These are phyloP conservation scores for Tringa solitaria DNA, from an alignment of 2,113 vertebrate species.

Conservation along the genomic window DNA sequence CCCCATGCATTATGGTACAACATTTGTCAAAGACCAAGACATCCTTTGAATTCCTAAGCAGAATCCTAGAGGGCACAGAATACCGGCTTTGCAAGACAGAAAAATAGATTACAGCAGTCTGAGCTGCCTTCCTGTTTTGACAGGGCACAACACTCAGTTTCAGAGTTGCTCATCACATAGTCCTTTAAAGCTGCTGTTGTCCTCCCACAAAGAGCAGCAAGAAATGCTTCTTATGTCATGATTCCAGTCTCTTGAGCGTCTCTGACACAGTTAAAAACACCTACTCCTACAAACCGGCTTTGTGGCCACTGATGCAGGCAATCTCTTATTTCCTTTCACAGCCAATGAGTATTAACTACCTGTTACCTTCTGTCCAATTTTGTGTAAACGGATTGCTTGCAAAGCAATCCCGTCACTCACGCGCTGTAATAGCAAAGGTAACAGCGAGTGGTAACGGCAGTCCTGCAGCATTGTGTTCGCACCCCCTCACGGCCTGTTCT, in stretches of 20 bases:
- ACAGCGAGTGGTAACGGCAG: neutral
- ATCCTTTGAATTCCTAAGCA: neutral
- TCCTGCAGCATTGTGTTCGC: rapidly evolving
- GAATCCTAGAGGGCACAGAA: neutral
- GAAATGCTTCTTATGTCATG: neutral
- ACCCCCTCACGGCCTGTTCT: neutral
- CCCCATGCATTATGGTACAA: neutral
- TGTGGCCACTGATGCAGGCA: neutral
- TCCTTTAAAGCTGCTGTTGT: neutral
- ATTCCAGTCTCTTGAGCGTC: neutral
- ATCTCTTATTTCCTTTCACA: neutral
- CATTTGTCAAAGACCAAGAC: neutral
- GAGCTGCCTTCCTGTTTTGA: neutral
- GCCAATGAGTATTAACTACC: neutral
- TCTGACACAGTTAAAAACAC: neutral
- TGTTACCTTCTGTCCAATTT: neutral
- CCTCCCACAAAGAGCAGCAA: neutral
- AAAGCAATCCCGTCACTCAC: neutral
- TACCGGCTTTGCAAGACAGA: neutral
- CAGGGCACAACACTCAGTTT: neutral
- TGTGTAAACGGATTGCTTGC: neutral
- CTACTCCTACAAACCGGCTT: neutral
- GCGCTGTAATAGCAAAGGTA: neutral
- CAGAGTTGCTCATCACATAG: neutral
- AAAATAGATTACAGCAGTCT: neutral